phyloP scores from a whole-genome alignment of 2,113 vertebrate genomes.

The Cryptomyrus ogoouensis region DNA sequence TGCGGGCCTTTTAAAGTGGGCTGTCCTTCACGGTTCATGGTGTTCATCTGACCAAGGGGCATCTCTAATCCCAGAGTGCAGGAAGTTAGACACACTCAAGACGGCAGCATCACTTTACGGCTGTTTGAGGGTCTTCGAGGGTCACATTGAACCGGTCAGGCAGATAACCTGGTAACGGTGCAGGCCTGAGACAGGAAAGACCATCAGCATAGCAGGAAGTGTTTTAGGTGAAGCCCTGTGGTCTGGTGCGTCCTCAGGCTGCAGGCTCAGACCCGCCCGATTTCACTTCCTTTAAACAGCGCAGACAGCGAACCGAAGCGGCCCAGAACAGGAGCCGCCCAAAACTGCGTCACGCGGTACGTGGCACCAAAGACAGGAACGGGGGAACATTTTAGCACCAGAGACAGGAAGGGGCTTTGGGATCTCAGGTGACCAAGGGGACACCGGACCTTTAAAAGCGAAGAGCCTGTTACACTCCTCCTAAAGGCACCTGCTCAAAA shows the following conservation, averaged over 20 bases:
- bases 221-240: not conserved
- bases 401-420: not conserved
- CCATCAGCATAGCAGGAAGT: not conserved
- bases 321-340: not conserved
- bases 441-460: not conserved
- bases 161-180: not conserved
- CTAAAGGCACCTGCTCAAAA: not conserved
- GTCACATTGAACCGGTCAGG: not conserved
- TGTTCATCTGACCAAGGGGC: not conserved
- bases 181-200: not conserved
- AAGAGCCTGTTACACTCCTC: not conserved
- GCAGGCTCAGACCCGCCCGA: not conserved
- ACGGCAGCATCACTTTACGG: not conserved
- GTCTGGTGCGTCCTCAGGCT: not conserved
- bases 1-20: not conserved
- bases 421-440: not conserved
- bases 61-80: not conserved
- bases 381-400: not conserved
- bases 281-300: not conserved
- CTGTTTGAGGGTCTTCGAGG: not conserved
- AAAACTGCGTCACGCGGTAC: not conserved
- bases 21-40: not conserved
- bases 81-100: too few species aligned
- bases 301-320: not conserved
- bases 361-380: not conserved